phyloP scores from a whole-genome alignment of 2,888 invertebrate genomes.

The Bellardia pandia region DNA sequence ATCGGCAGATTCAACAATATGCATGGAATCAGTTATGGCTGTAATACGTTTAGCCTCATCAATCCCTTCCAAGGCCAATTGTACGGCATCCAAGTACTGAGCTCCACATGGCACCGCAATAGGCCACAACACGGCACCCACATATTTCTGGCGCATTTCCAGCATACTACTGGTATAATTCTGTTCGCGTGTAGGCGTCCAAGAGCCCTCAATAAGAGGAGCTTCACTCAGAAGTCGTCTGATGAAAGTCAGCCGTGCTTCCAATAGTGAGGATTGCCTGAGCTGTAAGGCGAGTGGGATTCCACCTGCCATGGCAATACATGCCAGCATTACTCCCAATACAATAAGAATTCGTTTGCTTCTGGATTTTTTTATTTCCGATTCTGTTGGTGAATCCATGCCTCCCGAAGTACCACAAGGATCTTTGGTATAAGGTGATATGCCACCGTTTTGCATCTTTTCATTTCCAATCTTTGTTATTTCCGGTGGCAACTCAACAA shows the following conservation, averaged over 20 bases:
- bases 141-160: slow-evolving; percentile 85
- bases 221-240: slow-evolving; percentile 85
- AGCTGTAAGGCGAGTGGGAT: slow-evolving; percentile 86
- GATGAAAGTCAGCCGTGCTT: slow-evolving; percentile 86
- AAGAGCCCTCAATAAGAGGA: slow-evolving; percentile 86
- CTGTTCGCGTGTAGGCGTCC: slow-evolving; percentile 79
- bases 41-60: slow-evolving; percentile 87
- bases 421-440: slow-evolving; percentile 82
- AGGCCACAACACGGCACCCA: slow-evolving; percentile 84
- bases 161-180: slow-evolving; percentile 79
- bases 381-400: slow-evolving; percentile 76
- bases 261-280: slow-evolving; percentile 85
- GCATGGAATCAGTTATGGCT: slow-evolving; percentile 85
- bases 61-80: slow-evolving; percentile 88
- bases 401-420: slow-evolving; percentile 77
- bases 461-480: slow-evolving; percentile 82
- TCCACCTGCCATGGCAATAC: slow-evolving; percentile 83
- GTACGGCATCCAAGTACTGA: slow-evolving; percentile 88
- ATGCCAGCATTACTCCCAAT: slow-evolving; percentile 80
- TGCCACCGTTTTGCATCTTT: slow-evolving; percentile 82
- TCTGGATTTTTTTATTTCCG: slow-evolving; percentile 76
- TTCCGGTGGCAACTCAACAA: slow-evolving; percentile 83
- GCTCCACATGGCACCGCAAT: slow-evolving; percentile 86
- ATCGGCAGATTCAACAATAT: slow-evolving; percentile 85
- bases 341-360: slow-evolving; percentile 81